These are phyloP conservation scores for Potamarius usumacintae DNA, from an alignment of 2,113 vertebrate genomes.

Conservation along the genomic window DNA sequence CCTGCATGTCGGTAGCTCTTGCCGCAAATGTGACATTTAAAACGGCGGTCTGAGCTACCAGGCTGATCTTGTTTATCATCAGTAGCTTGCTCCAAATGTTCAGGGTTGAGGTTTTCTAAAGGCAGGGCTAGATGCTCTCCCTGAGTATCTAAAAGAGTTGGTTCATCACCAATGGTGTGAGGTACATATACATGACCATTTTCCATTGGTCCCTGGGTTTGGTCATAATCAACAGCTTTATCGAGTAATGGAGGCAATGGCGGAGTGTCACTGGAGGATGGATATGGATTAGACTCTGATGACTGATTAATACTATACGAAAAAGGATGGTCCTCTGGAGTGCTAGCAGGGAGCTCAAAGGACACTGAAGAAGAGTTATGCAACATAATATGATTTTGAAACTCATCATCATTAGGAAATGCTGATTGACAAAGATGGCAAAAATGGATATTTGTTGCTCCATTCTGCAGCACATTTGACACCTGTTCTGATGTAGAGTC, in stretches of 20 bases:
- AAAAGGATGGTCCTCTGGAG: slow-evolving; percentile 59
- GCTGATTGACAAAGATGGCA: slow-evolving; percentile 76
- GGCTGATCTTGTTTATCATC: slow-evolving; percentile 58
- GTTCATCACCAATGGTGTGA: slow-evolving; percentile 62
- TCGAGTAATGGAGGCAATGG: slow-evolving; percentile 69
- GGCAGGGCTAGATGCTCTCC: slow-evolving; percentile 57
- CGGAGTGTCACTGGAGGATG: slow-evolving; percentile 71
- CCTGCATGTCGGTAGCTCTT: slow-evolving; percentile 91
- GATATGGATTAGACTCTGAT: slow-evolving; percentile 64
- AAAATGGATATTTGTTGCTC: slow-evolving; percentile 62
- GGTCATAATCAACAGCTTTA: slow-evolving; percentile 71
- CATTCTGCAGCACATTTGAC: slow-evolving; percentile 58
- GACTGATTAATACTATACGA: slow-evolving; percentile 65
- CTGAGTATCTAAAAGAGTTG: slow-evolving; percentile 63
- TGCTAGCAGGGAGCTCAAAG: slow-evolving; percentile 61
- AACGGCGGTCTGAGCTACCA: slow-evolving; percentile 66
- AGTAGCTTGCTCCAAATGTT: slow-evolving; percentile 43
- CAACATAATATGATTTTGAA: slow-evolving; percentile 76
- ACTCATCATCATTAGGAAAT: slow-evolving; percentile 70
- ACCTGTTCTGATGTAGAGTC: slow-evolving; percentile 52
- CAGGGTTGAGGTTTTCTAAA: slow-evolving; percentile 50
- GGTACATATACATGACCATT: slow-evolving; percentile 74
- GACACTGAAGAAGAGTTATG: slow-evolving; percentile 73
- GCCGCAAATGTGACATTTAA: slow-evolving; percentile 80
- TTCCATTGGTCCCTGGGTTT: slow-evolving; percentile 60